Evolutionary conservation across 2,888 invertebrate species (phyloP).

Genomic region (Machimus rusticus): DNA sequence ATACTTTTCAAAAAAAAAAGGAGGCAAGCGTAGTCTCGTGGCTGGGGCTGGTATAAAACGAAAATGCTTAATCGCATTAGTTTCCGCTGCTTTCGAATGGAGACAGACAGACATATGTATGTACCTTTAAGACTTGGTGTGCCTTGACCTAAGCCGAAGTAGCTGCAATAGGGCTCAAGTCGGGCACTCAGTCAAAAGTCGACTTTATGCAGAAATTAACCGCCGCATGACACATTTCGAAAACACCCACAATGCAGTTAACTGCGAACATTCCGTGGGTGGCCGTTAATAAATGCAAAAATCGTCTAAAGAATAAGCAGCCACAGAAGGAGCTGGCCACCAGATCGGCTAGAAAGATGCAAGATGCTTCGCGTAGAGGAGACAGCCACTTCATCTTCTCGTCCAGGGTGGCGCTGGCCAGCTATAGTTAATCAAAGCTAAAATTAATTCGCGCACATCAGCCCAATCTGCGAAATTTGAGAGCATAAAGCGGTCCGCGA

Average conservation of each 20-base stretch:
- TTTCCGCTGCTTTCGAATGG: not conserved
- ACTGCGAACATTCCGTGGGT: slow-evolving; percentile 5
- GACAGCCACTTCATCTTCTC: not conserved
- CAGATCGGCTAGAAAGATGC: not conserved
- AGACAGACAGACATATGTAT: not conserved
- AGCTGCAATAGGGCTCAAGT: not conserved
- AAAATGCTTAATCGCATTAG: not conserved
- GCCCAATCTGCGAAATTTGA: slow-evolving; percentile 16
- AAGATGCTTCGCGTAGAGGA: not conserved
- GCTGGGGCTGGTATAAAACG: not conserved
- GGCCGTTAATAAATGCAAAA: slow-evolving; percentile 16
- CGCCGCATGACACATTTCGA: slow-evolving; percentile 9
- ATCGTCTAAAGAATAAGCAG: not conserved
- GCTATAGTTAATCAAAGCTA: not conserved
- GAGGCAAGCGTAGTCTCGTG: not conserved
- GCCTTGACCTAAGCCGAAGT: not conserved
- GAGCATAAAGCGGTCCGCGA: not conserved
- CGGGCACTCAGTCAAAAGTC: not conserved
- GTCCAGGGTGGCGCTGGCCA: not conserved
- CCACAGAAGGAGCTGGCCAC: not conserved
- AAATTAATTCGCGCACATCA: slow-evolving; percentile 9
- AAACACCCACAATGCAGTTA: slow-evolving; percentile 7
- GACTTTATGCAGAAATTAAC: not conserved
- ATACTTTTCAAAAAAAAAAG: not conserved
- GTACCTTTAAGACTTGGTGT: not conserved